Evolutionary conservation across 1,140 invertebrate genomes (phyloP).

Genomic region (Achroia grisella): DNA sequence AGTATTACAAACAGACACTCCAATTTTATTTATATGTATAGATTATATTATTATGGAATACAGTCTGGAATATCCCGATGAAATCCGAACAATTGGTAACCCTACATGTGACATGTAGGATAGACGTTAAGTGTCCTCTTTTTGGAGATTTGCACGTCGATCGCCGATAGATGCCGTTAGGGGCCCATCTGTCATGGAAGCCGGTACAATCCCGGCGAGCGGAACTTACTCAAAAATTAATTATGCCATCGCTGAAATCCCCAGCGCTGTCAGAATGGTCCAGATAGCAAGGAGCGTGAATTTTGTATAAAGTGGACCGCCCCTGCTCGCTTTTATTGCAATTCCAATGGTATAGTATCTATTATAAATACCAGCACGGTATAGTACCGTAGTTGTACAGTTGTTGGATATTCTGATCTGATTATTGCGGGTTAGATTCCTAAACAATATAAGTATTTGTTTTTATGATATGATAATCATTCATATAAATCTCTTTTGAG

Average conservation of each 20-base stretch:
- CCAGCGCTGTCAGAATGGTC: conserved; percentile 13
- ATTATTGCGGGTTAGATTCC: background rate
- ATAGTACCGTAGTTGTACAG: too few species aligned
- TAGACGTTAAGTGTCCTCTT: conserved; percentile 16
- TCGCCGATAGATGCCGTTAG: conserved; percentile 23
- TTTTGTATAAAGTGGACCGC: conserved; percentile 14
- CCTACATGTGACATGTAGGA: too few species aligned
- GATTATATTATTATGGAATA: too few species aligned
- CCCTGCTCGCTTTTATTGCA: background rate
- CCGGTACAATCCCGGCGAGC: conserved; percentile 9
- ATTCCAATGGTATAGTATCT: background rate
- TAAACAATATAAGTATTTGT: background rate
- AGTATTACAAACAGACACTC: too few species aligned
- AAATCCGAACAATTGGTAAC: too few species aligned
- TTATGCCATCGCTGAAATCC: conserved; percentile 24
- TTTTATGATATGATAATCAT: too few species aligned
- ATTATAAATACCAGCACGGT: background rate
- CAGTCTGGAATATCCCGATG: too few species aligned
- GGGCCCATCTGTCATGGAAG: conserved; percentile 17
- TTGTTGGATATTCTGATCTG: background rate
- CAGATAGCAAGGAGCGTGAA: conserved; percentile 7
- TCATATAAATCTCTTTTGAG: too few species aligned
- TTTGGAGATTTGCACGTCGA: conserved; percentile 36
- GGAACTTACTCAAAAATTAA: conserved; percentile 33
- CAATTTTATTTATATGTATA: too few species aligned